Base-by-base conservation (phyloP, 2,113 vertebrate genomes). In the Rhizomys pruinosus region DNA sequence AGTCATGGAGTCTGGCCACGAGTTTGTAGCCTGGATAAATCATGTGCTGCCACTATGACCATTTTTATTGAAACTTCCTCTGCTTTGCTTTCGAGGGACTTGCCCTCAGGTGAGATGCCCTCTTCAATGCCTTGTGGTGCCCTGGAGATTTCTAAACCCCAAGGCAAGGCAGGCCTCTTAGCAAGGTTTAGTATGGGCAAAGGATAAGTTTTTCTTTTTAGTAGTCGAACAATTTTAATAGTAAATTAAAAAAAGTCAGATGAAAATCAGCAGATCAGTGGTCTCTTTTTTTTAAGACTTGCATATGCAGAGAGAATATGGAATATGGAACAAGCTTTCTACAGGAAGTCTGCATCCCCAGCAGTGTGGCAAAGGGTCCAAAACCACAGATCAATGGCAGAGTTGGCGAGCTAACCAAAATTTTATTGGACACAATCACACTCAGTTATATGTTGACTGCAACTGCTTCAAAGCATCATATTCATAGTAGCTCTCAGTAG, bases 31-130 rank as follows among this genome's bases (percentile, higher is more conserved):
- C 63, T 82, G 63, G 39, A 87, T 61, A 27, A 95, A 91, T 55
- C 57, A 64, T 39, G 27, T 73, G 57, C n/a, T 90, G 68, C 12
- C 76, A 9, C 52, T 90, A 81, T 44, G 84, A 74, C 82, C 52
- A 90, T 86, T 93, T 93, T 89, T 92, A 90, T 20, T 79, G 89
- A 95, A 52, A 66, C 44, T 82, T 17, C 76, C 71, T 91, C 71
- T 94, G 29, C 61, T 92, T 76, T 68, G 61, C 44, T 84, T 34
- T 85, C 57, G 84, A 44, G 52, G 74, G 59, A 93, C 23, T 92
- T 47, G 84, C 37, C 42, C 23, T 81, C 42, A 37, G 80, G 84
- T 90, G 63, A 95, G 37, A 95, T 66, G 88, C 80, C 20, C 6
- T 87, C 29, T 90, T 71, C 10, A 63, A 27, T 73, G 73, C 42